Conservation (phyloP, 2,888 invertebrate genomes). For the Pomacea canaliculata region DNA sequence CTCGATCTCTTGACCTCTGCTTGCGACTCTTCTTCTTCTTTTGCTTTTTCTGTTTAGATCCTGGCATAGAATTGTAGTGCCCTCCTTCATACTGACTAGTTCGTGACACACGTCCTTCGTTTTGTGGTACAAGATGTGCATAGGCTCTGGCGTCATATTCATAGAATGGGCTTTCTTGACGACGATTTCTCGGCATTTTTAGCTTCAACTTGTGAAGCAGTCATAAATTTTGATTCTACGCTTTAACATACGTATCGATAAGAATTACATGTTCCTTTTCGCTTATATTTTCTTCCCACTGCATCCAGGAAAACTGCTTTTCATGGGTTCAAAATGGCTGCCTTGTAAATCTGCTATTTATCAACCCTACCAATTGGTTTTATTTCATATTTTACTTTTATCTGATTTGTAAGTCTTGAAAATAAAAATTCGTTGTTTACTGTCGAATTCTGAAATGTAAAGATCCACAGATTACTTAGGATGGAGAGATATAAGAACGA, state of each 20-base stretch:
- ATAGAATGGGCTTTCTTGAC: constrained; percentile 26
- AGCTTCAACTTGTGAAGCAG: not conserved
- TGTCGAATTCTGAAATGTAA: too few species aligned
- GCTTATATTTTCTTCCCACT: not conserved
- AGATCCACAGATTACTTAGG: too few species aligned
- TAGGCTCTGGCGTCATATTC: constrained; percentile 64
- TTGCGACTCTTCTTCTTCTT: constrained; percentile 33
- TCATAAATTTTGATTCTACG: constrained; percentile 2
- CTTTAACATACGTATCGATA: not conserved
- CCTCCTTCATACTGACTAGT: constrained; percentile 24
- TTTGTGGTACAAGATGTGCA: constrained; percentile 49
- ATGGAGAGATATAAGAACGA: too few species aligned
- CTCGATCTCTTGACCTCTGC: constrained; percentile 27
- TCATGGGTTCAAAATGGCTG: constrained; percentile 10
- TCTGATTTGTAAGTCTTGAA: too few species aligned
- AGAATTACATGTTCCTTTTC: not conserved
- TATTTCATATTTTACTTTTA: too few species aligned
- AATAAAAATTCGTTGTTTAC: too few species aligned
- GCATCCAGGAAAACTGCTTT: not conserved
- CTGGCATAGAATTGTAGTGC: constrained; percentile 12
- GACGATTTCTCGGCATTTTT: constrained; percentile 23
- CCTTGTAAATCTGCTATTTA: not conserved
- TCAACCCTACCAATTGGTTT: not conserved
- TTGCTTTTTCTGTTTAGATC: constrained; percentile 50
- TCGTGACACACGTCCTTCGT: constrained; percentile 23